phyloP scores from a whole-genome alignment of 2,888 invertebrate genomes.

The Zaprionus bogoriensis region DNA sequence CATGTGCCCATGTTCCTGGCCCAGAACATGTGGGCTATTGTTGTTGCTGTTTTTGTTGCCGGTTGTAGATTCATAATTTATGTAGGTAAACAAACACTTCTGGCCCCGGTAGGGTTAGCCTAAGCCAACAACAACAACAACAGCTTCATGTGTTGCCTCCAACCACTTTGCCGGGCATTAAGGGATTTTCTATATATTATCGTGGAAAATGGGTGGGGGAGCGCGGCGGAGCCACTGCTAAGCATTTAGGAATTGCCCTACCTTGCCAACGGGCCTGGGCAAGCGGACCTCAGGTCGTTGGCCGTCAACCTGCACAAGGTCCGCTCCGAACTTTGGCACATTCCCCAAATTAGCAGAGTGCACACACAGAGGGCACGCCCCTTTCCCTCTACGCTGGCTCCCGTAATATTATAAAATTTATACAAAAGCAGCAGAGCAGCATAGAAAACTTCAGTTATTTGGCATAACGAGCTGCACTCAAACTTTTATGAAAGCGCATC shows the following conservation, averaged over 20 bases:
- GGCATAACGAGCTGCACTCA: conserved; percentile 65
- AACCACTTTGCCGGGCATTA: conserved; percentile 39
- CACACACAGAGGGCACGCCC: conserved; percentile 19
- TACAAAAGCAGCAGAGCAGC: conserved; percentile 34
- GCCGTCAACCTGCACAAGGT: conserved; percentile 44
- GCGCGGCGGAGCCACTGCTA: conserved; percentile 20
- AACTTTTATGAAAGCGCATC: conserved; percentile 58
- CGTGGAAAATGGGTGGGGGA: background rate
- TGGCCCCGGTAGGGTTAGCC: conserved; percentile 27
- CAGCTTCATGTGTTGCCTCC: conserved; percentile 19
- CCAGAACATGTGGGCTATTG: conserved; percentile 43
- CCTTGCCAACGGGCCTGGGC: conserved; percentile 1
- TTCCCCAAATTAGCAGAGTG: conserved; percentile 59
- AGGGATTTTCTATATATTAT: conserved; percentile 34
- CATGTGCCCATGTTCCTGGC: conserved; percentile 31
- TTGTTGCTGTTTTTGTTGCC: background rate
- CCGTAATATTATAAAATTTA: conserved; percentile 43
- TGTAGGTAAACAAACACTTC: conserved; percentile 76
- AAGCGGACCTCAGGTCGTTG: conserved; percentile 9
- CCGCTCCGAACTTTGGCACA: conserved; percentile 42
- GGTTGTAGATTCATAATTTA: conserved; percentile 70
- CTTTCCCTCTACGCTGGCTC: conserved; percentile 15
- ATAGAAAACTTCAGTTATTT: conserved; percentile 54
- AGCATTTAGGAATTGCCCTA: conserved; percentile 26
- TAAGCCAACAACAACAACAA: conserved; percentile 11